Conservation (phyloP, 2,888 invertebrate species). For the Malacosoma neustria region DNA sequence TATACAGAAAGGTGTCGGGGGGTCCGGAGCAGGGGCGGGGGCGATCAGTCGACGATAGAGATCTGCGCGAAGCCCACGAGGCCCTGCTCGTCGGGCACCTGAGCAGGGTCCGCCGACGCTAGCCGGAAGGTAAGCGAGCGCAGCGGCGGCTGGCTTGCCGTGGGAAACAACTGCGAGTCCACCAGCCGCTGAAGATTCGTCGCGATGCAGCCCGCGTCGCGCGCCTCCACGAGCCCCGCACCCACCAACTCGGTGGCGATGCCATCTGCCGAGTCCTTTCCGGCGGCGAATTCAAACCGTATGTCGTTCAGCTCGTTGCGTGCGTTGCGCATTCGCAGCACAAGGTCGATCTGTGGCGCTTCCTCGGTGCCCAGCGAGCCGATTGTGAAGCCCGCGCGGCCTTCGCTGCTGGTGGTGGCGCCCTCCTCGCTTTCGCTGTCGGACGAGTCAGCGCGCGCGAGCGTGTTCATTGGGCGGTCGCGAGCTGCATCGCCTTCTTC, state of each 20-base stretch:
- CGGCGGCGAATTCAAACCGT: conserved; percentile 96
- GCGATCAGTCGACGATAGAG: conserved; percentile 87
- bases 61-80: conserved; percentile 98
- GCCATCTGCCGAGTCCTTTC: conserved; percentile 94
- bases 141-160: conserved; percentile 64
- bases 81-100: conserved; percentile 94
- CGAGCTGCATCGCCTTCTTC: conserved; percentile 62
- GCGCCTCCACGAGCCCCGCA: conserved; percentile 94
- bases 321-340: conserved; percentile 92
- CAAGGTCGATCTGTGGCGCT: conserved; percentile 84
- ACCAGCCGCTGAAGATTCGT: conserved; percentile 93
- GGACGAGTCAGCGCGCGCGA: conserved; percentile 75
- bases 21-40: conserved; percentile 8
- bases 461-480: conserved; percentile 77
- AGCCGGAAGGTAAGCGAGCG: conserved; percentile 92
- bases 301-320: conserved; percentile 97
- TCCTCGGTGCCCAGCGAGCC: conserved; percentile 41
- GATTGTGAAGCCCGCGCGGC: conserved; percentile 42
- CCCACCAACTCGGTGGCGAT: conserved; percentile 98
- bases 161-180: conserved; percentile 66
- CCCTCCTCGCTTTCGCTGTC: conserved; percentile 71
- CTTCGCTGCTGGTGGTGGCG: conserved; percentile 14
- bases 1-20: conserved; percentile 8
- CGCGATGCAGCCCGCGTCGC: conserved; percentile 94
- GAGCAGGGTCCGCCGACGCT: conserved; percentile 73